Evolutionary conservation across 1,140 invertebrate genomes (phyloP).

Genomic region (Zaprionus ornatus): DNA sequence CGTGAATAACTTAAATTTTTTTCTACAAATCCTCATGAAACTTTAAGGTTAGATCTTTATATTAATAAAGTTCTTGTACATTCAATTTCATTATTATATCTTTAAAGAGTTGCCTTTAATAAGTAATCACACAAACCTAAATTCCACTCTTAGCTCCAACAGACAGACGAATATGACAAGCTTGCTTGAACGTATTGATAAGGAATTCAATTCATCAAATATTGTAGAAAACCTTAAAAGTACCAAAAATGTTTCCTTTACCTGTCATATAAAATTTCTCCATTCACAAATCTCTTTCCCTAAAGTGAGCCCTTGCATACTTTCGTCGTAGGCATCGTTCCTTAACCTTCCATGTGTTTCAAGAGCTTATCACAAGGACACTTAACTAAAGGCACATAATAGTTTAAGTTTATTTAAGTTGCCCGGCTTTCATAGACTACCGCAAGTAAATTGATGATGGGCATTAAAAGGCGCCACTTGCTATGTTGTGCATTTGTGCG

Average conservation of each 20-base stretch:
- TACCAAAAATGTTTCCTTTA: neutral
- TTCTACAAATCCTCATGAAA: neutral
- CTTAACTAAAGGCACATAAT: neutral
- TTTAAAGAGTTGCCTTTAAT: neutral
- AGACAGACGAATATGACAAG: too few relatives aligned
- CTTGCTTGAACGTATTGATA: too few relatives aligned
- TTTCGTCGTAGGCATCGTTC: neutral
- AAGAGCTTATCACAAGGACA: neutral
- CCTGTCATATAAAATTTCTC: neutral
- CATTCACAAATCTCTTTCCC: neutral
- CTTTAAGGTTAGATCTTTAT: neutral
- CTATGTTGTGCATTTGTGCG: constrained; percentile 4
- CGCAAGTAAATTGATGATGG: constrained; percentile 17
- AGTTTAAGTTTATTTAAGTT: constrained; percentile 4
- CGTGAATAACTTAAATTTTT: neutral
- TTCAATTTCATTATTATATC: neutral
- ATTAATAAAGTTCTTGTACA: neutral
- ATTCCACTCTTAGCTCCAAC: neutral
- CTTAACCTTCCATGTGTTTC: neutral
- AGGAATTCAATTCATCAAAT: too few relatives aligned
- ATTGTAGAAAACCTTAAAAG: neutral
- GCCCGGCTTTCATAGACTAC: neutral
- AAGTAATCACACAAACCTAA: neutral
- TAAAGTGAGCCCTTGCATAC: neutral
- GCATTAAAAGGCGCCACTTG: constrained; percentile 33